Percentiles rank a stretch among this genome's conserved stretches.
Evolutionary conservation across 2,888 invertebrate species (phyloP).

Genomic region (Amblyjoppa fuscipennis): DNA sequence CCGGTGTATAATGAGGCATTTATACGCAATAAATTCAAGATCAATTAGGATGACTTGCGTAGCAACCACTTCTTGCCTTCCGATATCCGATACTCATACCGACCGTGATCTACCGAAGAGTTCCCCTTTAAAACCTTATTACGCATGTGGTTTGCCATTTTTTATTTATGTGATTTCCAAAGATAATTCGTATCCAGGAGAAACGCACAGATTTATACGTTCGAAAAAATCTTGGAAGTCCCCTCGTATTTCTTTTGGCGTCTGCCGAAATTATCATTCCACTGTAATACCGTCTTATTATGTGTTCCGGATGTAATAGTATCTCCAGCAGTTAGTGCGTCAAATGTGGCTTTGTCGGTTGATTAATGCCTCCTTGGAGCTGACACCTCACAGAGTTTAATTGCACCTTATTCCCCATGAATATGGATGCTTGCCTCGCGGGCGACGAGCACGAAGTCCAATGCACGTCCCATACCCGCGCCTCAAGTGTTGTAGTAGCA

Average conservation of each 20-base stretch:
- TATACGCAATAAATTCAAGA: constrained; percentile 76
- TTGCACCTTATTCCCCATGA: constrained; percentile 85
- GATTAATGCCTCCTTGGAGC: constrained; percentile 84
- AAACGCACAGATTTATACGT: constrained; percentile 27
- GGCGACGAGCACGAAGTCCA: constrained; percentile 71
- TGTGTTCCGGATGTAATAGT: constrained; percentile 79
- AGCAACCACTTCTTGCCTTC: constrained; percentile 40
- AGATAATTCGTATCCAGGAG: not conserved
- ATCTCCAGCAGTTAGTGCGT: constrained; percentile 82
- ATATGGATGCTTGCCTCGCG: constrained; percentile 84
- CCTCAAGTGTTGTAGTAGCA: constrained; percentile 38
- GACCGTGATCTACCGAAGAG: not conserved
- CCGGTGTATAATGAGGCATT: constrained; percentile 75
- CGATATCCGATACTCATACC: constrained; percentile 15
- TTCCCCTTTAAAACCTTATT: not conserved
- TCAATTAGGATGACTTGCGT: constrained; percentile 74
- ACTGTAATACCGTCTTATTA: constrained; percentile 81
- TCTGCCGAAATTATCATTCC: constrained; percentile 75
- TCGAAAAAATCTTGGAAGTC: constrained; percentile 22
- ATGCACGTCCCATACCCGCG: constrained; percentile 46
- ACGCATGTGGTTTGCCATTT: not conserved
- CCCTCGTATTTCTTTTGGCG: constrained; percentile 6
- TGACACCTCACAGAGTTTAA: constrained; percentile 85
- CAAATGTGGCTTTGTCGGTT: constrained; percentile 83
- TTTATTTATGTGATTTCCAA: not conserved